phyloP scores from a whole-genome alignment of 37 sponge, comb jelly and placozoan genomes.

The Ianthella basta region DNA sequence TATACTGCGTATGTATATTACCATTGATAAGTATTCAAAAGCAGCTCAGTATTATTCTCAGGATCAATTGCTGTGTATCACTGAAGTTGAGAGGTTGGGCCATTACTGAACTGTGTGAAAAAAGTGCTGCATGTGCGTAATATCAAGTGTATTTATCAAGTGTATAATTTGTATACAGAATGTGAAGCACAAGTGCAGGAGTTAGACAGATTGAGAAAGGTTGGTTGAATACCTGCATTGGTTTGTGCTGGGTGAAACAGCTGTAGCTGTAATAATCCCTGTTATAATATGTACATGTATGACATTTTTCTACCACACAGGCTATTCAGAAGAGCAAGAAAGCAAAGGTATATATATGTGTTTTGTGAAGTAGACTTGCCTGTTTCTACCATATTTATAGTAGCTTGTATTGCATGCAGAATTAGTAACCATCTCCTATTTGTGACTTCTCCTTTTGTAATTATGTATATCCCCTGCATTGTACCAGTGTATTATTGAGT shows the following conservation, averaged over 20 bases:
- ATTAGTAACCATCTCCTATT: not conserved
- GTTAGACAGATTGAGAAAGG: constrained; percentile 68
- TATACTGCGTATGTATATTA: no score
- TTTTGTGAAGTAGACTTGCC: not conserved
- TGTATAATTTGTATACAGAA: not conserved
- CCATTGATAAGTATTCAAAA: no score
- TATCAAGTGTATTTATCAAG: no score
- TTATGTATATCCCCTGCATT: no score
- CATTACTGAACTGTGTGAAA: no score
- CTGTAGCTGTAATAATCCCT: not conserved
- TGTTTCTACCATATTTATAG: no score
- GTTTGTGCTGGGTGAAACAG: not conserved
- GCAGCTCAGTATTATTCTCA: no score
- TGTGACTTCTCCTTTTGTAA: not conserved
- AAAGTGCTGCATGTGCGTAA: no score
- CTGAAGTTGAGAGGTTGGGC: no score
- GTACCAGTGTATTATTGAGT: no score
- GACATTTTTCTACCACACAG: constrained; percentile 33
- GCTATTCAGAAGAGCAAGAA: constrained; percentile 84
- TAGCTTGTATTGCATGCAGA: not conserved
- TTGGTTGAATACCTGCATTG: constrained; percentile 11
- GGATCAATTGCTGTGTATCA: no score
- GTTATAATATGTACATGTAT: not conserved
- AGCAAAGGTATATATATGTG: constrained; percentile 55
- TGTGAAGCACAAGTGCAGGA: constrained; percentile 47